Base-by-base conservation (phyloP, 2,113 vertebrate genomes). In the Myiagra hebetior region DNA sequence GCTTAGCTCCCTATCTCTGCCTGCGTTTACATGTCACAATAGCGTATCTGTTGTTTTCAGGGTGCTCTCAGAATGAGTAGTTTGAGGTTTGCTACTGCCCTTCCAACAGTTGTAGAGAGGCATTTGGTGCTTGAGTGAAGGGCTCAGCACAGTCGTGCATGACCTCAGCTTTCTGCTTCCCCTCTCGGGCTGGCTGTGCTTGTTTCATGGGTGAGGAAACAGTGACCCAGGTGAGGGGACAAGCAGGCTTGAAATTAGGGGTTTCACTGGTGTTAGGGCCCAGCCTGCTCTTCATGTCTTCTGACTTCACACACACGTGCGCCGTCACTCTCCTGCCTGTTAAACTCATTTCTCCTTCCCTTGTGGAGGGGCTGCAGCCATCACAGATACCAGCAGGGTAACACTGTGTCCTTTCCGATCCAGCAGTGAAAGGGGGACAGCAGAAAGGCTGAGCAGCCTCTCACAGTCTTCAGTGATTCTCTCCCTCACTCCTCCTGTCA, bases 281-380 rank as follows among this genome's bases (percentile, higher is more conserved):
- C 42, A 77, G 55, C 42, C 46, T 69, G 39, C n/a, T 77, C 55
- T 78, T 87, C 56, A 30, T 11, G 22, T 87, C 56, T 87, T 83
- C 44, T 47, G 62, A 50, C 44, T 41, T 74, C 21, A 15, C 5
- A 10, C 18, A 50, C 39, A 22, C 0, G 0, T 62, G 35, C 0
- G 0, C 49, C 70, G 50, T 85, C 46, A 22, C 37, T 62, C 49
- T 79, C 20, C 65, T 65, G 33, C 55, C 50, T 53, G 15, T 35
- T 82, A 74, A 81, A 35, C 18, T 55, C 30, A 23, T 85, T 74
- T 68, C 26, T 89, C 15, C 39, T 70, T 86, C n/a, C 18, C 13
- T 62, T 23, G 5, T 41, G 55, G 72, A 64, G 28, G 13, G 37
- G 46, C 53, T 83, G 15, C 55, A 85, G 47, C 44, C 37, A 52